Evolutionary conservation across 2,113 vertebrate species (phyloP).

Genomic region (Dipodomys merriami): DNA sequence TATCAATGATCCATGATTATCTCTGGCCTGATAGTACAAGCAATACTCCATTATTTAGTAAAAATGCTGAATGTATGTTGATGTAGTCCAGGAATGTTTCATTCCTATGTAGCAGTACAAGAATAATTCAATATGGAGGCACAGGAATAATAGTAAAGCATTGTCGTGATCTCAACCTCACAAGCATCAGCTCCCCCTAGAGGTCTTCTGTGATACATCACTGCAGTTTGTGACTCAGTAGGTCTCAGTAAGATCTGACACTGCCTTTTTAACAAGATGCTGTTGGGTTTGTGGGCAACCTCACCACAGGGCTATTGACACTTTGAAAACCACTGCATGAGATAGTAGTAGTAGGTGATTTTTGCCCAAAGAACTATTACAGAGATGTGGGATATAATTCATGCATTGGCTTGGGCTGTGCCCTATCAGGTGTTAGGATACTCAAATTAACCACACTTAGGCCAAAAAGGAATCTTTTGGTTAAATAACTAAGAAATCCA

Average conservation of each 20-base stretch:
- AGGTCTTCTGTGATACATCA: not conserved
- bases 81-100: not conserved
- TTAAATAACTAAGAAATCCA: slow-evolving; percentile 6
- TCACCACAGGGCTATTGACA: not conserved
- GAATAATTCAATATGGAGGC: not conserved
- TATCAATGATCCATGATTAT: not conserved
- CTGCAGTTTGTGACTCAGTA: not conserved
- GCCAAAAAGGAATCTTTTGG: slow-evolving; percentile 39
- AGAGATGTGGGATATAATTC: not conserved
- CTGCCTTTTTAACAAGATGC: not conserved
- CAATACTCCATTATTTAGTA: not conserved
- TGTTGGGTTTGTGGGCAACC: not conserved
- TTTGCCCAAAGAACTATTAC: not conserved
- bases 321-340: not conserved
- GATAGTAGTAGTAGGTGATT: not conserved
- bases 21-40: not conserved
- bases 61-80: not conserved
- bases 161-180: not conserved
- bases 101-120: not conserved
- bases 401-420: too few relatives aligned
- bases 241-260: not conserved
- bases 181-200: not conserved
- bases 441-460: not conserved
- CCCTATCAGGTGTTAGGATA: not conserved
- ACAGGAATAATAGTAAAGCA: not conserved